Base-by-base conservation (phyloP, 30 jellyfish, hydroid and myxozoan genomes). In the Chrysaora quinquecirrha region DNA sequence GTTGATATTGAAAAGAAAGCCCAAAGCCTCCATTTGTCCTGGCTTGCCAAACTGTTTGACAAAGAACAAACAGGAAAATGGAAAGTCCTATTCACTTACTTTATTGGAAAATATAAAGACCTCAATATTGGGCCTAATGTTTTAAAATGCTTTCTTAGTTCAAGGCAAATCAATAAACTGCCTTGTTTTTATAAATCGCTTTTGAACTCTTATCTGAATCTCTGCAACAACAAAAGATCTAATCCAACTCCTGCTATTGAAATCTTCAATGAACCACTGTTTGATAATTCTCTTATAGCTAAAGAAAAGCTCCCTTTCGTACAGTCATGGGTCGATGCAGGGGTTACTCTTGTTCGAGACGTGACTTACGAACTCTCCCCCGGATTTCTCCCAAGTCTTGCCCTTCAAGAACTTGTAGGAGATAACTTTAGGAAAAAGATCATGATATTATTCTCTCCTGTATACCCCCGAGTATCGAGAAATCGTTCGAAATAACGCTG, bases 21-120 rank as follows among this genome's bases (percentile, higher is more conserved):
- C 9, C 20, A 22, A 3, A 38, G 66, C 70, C 64, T 75, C 61
- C 61, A 24, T 14, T 35, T 75, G 34, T 30, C 77, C 50, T 75
- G 78, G 87, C 34, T 31, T 18, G 66, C 66, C 47, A 75, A 75
- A 56, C 87, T 75, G 30, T 43, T 38, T 31, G 27, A 23, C 9
- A 28, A 28, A 28, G 30, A 69, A 21, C 32, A 69, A 16, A 33
- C 68, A 27, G 81, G 81, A 33, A 33, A 33, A 33, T 69, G 81
- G 81, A 69, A 28, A 33, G 65, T n/a, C 30, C 65, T 38, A 3
- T 33, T 38, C 68, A 9, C 14, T 19, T 43, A 69, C 27, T 16
- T 69, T 18, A 6, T 65, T 10, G 33, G 33, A 12, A 4, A 10
- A 21, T 60, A 60, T 22, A 60, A 60, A 20, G n/a, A 25, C n/a